A percentile compares a stretch with the other conserved stretches of the same genome.
Conservation (phyloP, 1,140 invertebrate species). For the Anastrepha obliqua region DNA sequence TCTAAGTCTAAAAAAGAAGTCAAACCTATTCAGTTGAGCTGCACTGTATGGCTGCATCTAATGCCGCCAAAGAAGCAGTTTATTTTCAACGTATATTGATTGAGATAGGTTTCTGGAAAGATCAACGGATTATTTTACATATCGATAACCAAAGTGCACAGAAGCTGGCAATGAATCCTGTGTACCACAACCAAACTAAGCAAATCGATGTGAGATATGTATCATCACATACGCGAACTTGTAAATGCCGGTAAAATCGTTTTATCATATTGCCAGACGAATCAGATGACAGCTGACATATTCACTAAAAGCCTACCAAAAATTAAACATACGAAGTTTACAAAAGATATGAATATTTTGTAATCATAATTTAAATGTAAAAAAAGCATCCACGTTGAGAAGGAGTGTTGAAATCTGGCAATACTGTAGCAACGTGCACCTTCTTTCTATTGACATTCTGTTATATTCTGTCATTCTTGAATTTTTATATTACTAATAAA, state of each 20-base stretch:
- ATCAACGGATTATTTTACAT: slow-evolving; percentile 22
- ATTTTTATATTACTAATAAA: too few relatives aligned
- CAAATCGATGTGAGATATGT: slow-evolving; percentile 71
- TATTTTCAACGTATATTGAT: neutral
- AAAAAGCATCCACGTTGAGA: neutral
- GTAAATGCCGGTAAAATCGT: slow-evolving; percentile 27
- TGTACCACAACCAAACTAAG: slow-evolving; percentile 63
- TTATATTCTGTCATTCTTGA: too few relatives aligned
- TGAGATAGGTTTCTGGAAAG: slow-evolving; percentile 56
- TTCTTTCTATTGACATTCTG: neutral
- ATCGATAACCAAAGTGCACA: slow-evolving; percentile 59
- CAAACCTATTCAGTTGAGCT: too few relatives aligned
- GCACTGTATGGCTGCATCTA: slow-evolving; percentile 64
- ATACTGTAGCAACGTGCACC: neutral
- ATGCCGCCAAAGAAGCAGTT: too few relatives aligned
- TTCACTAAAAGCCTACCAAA: too few relatives aligned
- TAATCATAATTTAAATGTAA: neutral
- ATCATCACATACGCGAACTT: slow-evolving; percentile 67
- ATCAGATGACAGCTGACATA: slow-evolving; percentile 32
- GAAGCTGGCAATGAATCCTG: slow-evolving; percentile 58
- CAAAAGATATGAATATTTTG: neutral
- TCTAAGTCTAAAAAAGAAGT: too few relatives aligned
- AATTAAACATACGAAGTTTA: neutral
- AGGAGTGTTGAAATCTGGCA: neutral
- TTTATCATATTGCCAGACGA: slow-evolving; percentile 33